Evolutionary conservation across 2,113 vertebrate genomes (phyloP).

Genomic region (Chaetodon trifascialis): DNA sequence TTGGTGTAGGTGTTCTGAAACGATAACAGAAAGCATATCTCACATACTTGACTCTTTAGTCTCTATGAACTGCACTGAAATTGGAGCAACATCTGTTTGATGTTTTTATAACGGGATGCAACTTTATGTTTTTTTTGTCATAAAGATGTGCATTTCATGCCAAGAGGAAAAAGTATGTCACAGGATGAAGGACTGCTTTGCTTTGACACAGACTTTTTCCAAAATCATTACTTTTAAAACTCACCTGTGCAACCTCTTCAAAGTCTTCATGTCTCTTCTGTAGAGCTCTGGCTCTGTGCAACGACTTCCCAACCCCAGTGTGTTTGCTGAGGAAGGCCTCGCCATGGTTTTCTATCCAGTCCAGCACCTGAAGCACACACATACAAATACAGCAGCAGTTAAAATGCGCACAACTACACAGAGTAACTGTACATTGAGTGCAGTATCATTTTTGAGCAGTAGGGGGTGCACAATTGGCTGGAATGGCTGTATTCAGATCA

Average conservation of each 20-base stretch:
- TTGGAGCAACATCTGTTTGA: not conserved
- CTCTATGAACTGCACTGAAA: not conserved
- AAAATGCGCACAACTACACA: not conserved
- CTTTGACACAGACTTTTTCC: not conserved
- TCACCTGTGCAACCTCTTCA: conserved; percentile 98
- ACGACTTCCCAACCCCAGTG: conserved; percentile 96
- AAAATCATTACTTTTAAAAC: conserved; percentile 13
- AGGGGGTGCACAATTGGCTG: conserved; percentile 62
- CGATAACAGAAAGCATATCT: not conserved
- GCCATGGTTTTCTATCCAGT: conserved; percentile 99
- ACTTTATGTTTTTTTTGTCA: not conserved
- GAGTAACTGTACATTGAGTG: not conserved
- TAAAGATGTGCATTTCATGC: not conserved
- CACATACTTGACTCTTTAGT: not conserved
- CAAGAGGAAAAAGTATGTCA: not conserved
- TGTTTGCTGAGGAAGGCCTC: conserved; percentile 99
- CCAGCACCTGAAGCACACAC: conserved; percentile 87
- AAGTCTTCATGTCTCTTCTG: conserved; percentile 99
- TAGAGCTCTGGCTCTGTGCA: conserved; percentile 95
- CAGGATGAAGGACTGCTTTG: not conserved
- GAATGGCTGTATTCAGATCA: conserved; percentile 6
- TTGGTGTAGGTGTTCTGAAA: conserved; percentile 97
- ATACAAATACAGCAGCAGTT: conserved; percentile 3
- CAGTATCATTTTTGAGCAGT: conserved; percentile 45
- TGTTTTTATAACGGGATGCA: not conserved